phyloP scores from a whole-genome alignment of 1,140 invertebrate genomes.

The Zaprionus gabonicus region DNA sequence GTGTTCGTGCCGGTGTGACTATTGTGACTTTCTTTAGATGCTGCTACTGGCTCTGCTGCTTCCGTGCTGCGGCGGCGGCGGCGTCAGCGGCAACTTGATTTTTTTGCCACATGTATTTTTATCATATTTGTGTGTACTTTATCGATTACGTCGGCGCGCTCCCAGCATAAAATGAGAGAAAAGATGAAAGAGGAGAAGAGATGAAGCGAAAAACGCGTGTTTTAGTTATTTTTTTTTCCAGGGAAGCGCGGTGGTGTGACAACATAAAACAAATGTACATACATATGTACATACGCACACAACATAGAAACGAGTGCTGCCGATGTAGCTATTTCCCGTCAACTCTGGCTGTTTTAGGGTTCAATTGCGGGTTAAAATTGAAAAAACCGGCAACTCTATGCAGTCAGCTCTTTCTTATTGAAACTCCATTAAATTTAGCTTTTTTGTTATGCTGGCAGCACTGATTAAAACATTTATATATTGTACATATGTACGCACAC shows the following conservation, averaged over 20 bases:
- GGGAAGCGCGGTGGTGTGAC: conserved; percentile 39
- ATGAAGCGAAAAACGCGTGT: conserved; percentile 66
- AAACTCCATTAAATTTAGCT: too few species aligned
- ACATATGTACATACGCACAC: conserved; percentile 12
- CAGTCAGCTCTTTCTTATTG: too few species aligned
- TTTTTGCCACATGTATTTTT: conserved; percentile 57
- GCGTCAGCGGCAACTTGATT: conserved; percentile 13
- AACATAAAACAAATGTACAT: conserved; percentile 31
- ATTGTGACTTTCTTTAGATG: conserved; percentile 18
- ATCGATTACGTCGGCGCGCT: conserved; percentile 69
- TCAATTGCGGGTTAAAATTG: too few species aligned
- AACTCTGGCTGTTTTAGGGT: too few species aligned
- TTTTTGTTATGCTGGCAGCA: too few species aligned
- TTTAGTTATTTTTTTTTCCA: conserved; percentile 38
- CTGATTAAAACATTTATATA: too few species aligned
- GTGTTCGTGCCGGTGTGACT: neutral
- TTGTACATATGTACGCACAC: too few species aligned
- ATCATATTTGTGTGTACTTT: conserved; percentile 64
- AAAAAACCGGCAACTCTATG: too few species aligned
- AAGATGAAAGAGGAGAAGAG: conserved; percentile 32
- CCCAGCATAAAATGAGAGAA: conserved; percentile 54
- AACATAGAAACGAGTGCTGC: too few species aligned
- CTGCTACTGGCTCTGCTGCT: neutral
- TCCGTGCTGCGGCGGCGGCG: conserved; percentile 9
- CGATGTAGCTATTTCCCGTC: too few species aligned